phyloP scores from a whole-genome alignment of 1,140 invertebrate genomes.

The Apocrypta bakeri region DNA sequence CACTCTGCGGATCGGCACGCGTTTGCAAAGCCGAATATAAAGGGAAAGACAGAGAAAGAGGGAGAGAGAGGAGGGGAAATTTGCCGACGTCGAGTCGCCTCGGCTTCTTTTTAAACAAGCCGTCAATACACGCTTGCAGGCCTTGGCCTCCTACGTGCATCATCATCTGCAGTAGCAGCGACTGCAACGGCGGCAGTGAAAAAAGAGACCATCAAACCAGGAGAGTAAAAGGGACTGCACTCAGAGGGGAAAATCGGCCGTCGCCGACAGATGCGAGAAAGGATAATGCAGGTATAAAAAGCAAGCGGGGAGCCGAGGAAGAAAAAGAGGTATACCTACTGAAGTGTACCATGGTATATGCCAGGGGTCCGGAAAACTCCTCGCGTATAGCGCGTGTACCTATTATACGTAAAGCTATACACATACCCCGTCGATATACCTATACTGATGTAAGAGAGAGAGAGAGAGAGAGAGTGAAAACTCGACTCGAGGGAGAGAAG shows the following conservation, averaged over 20 bases:
- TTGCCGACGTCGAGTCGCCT: neutral
- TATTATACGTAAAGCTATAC: too few species aligned
- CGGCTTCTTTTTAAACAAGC: conserved; percentile 11
- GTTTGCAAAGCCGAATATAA: too few species aligned
- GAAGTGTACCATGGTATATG: neutral
- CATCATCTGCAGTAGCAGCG: neutral
- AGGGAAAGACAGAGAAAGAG: too few species aligned
- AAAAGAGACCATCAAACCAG: neutral
- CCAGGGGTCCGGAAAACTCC: neutral
- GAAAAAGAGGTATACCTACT: conserved; percentile 29
- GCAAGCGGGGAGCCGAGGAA: neutral
- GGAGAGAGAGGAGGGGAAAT: too few species aligned
- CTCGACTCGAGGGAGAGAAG: too few species aligned
- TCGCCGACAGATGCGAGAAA: conserved; percentile 36
- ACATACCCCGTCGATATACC: too few species aligned
- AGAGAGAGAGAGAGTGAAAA: too few species aligned
- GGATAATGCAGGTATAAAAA: conserved; percentile 43
- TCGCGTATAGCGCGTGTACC: neutral
- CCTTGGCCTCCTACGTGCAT: neutral
- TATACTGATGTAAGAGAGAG: too few species aligned
- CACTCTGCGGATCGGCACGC: too few species aligned
- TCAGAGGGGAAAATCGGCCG: conserved; percentile 26
- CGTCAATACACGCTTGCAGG: neutral
- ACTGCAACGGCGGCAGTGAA: neutral
- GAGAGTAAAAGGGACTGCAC: neutral